phyloP scores from a whole-genome alignment of 2,888 invertebrate genomes.

The Quadroppia sp. region DNA sequence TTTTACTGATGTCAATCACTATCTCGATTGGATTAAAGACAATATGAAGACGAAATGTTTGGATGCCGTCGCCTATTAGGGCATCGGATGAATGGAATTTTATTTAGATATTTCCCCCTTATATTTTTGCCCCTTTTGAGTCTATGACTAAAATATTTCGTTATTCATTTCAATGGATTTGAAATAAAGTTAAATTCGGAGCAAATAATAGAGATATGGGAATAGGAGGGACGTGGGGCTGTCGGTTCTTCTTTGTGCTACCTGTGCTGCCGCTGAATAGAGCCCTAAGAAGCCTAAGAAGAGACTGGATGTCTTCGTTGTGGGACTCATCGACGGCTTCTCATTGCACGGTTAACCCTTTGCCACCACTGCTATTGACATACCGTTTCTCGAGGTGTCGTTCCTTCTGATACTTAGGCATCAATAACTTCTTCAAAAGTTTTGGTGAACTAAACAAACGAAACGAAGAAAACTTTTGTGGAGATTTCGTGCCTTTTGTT shows the following conservation, averaged over 20 bases:
- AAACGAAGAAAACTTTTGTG: conserved; percentile 40
- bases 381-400: conserved; percentile 21
- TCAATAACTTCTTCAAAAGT: conserved; percentile 46
- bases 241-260: neutral
- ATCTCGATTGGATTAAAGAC: too few relatives aligned
- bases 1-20: too few relatives aligned
- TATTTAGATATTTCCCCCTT: too few relatives aligned
- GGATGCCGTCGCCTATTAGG: too few relatives aligned
- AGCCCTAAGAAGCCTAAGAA: conserved; percentile 46
- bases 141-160: too few relatives aligned
- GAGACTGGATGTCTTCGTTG: neutral
- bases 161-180: neutral
- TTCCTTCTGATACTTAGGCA: conserved; percentile 47
- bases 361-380: neutral
- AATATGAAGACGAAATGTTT: too few relatives aligned
- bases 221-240: neutral
- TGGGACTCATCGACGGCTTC: neutral
- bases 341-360: neutral
- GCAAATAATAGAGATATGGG: conserved; percentile 40
- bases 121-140: too few relatives aligned
- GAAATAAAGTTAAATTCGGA: neutral
- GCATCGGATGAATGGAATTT: too few relatives aligned
- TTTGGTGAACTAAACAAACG: conserved; percentile 48
- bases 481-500: neutral
- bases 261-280: conserved; percentile 44